phyloP scores from a whole-genome alignment of 2,113 vertebrate genomes.

The Halcyon senegalensis region DNA sequence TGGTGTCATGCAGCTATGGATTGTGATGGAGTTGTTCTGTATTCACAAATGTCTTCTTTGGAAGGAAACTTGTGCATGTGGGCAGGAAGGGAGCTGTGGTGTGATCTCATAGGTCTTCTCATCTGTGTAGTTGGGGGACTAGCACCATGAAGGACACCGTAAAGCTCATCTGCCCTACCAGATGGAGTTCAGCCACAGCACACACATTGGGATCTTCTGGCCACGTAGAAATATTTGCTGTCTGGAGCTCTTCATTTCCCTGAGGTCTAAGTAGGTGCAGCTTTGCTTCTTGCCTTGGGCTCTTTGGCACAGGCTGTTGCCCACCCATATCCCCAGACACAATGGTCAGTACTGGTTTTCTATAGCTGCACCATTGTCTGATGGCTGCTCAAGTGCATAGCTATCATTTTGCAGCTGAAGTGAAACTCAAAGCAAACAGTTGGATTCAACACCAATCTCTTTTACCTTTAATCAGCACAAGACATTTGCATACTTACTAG shows the following conservation, averaged over 20 bases:
- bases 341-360: not conserved
- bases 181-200: not conserved
- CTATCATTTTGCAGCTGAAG: not conserved
- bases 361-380: not conserved
- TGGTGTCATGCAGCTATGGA: not conserved
- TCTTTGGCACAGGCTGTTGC: not conserved
- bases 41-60: not conserved
- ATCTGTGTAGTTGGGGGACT: not conserved
- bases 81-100: not conserved
- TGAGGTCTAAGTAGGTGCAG: not conserved
- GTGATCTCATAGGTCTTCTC: not conserved
- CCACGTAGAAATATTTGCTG: not conserved
- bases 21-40: not conserved
- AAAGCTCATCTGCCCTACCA: not conserved
- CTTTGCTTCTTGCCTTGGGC: not conserved
- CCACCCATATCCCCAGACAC: not conserved
- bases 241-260: not conserved
- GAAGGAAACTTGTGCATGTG: not conserved
- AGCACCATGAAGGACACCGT: not conserved
- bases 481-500: not conserved
- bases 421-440: not conserved
- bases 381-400: not conserved
- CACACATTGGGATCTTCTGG: rapidly evolving
- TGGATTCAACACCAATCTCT: not conserved
- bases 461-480: not conserved